A percentile compares a stretch with the other conserved stretches of the same genome.
phyloP scores from a whole-genome alignment of 2,888 invertebrate species.

The Noctua janthina region DNA sequence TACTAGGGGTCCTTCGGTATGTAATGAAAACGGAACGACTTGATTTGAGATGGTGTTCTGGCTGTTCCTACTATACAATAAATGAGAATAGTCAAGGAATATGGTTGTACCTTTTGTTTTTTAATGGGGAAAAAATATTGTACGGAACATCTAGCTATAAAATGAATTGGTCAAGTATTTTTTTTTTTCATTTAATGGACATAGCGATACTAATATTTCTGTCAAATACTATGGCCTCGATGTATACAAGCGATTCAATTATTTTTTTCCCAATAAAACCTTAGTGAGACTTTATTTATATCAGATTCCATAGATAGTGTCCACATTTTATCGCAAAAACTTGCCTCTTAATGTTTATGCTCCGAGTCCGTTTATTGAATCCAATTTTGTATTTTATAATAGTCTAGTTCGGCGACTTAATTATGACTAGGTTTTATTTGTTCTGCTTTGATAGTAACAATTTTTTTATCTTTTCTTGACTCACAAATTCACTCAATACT shows the following conservation, averaged over 20 bases:
- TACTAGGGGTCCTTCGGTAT: slow-evolving; percentile 10
- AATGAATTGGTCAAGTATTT: background rate
- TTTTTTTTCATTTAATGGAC: background rate
- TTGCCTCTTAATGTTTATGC: slow-evolving; percentile 54
- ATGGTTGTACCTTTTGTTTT: background rate
- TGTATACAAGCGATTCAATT: slow-evolving; percentile 22
- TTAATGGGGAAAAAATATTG: background rate
- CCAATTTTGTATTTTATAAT: slow-evolving; percentile 56
- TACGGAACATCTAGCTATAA: slow-evolving; percentile 3
- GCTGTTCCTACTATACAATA: background rate
- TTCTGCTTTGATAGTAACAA: slow-evolving; percentile 12
- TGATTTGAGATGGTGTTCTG: background rate
- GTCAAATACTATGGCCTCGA: slow-evolving; percentile 13
- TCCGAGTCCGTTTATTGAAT: slow-evolving; percentile 57
- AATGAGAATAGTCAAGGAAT: background rate
- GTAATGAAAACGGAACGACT: background rate
- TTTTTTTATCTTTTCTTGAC: slow-evolving; percentile 38
- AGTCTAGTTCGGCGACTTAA: slow-evolving; percentile 35
- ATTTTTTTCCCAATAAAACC: slow-evolving; percentile 30
- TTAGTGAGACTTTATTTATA: slow-evolving; percentile 51
- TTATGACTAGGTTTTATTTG: slow-evolving; percentile 43
- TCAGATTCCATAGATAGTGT: slow-evolving; percentile 61
- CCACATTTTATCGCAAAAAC: slow-evolving; percentile 56
- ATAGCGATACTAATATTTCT: slow-evolving; percentile 30
- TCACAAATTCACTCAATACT: background rate